A percentile compares a stretch with the other conserved stretches of the same genome.
phyloP scores from a whole-genome alignment of 2,888 invertebrate genomes.

The Himalopsyche japonica region DNA sequence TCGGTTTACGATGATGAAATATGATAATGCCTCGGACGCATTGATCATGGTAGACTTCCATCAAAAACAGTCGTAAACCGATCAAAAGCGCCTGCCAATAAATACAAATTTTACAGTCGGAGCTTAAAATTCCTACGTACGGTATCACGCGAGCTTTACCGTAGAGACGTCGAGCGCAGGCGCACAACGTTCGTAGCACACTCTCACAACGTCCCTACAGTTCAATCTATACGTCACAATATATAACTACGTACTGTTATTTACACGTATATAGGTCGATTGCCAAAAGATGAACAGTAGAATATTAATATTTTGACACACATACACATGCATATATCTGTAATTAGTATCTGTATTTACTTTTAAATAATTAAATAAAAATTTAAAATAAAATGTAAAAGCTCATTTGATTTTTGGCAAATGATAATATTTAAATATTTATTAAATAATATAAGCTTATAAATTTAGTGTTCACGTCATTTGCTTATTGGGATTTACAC shows the following conservation, averaged over 20 bases:
- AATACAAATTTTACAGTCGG: constrained; percentile 10
- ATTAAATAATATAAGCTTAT: too few relatives aligned
- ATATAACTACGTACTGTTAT: not conserved
- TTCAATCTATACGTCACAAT: constrained; percentile 14
- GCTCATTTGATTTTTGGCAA: too few relatives aligned
- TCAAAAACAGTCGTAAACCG: not conserved
- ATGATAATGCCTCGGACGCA: not conserved
- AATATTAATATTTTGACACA: too few relatives aligned
- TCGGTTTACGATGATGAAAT: not conserved
- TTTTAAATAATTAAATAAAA: too few relatives aligned
- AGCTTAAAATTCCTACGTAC: not conserved
- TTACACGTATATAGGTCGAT: not conserved
- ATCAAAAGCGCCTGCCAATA: constrained; percentile 7
- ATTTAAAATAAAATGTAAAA: too few relatives aligned
- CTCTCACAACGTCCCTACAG: not conserved
- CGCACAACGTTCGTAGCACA: not conserved
- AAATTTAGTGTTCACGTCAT: too few relatives aligned
- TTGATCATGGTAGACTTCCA: not conserved
- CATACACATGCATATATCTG: too few relatives aligned
- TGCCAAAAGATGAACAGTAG: not conserved
- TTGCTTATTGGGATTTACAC: too few relatives aligned
- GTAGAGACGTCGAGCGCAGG: not conserved
- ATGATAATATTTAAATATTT: too few relatives aligned
- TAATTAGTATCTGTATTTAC: too few relatives aligned
- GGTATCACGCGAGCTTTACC: not conserved